Base-by-base conservation (phyloP, 2,888 invertebrate genomes). In the Stenurella melanura region DNA sequence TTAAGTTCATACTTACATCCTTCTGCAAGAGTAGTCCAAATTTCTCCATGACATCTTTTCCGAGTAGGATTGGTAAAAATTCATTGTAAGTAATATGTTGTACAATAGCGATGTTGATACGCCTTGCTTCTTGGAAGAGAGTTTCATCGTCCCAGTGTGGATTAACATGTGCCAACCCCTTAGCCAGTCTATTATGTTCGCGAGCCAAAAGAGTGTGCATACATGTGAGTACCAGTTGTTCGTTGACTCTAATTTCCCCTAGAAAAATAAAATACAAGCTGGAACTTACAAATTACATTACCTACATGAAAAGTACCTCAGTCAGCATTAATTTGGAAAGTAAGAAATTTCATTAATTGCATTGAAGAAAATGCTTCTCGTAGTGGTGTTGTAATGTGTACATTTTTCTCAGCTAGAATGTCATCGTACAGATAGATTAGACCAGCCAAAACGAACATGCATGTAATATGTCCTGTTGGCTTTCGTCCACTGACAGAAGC, bases 91-190 rank as follows among this genome's bases (percentile, higher is more conserved):
- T 97, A 76, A 97, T 94, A 86, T 97, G 97, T 87, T 97, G 97
- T 75, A 97, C 95, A 88, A 95, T 93, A 4, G 96, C 97, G 73
- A 97, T 95, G 83, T 94, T 94, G 84, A 97, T 96, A 71, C 96
- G 92, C 80, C 97, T 92, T 0, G 96, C 91, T 90, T 97, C 97
- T 87, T 97, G 97, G 91, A 94, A 97, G 0, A 97, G 89, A 0
- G 95, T 97, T 90, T 97, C 97, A 85, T 97, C 97, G 86, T 97
- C 96, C 97, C 97, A 97, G 88, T 96, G 96, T 0, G 96, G 96
- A 90, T 98, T 97, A 6, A 97, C 92, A 68, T 93, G 92, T 0
- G 94, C 92, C 56, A 98, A 89, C 7, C 91, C 94, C 70, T 92
- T 93, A 0, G 97, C 97, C 0, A 96, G 90, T 76, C 96, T 92